Conservation (phyloP, 37 sponge, comb jelly and placozoan species). For the Tethya wilhelma region DNA sequence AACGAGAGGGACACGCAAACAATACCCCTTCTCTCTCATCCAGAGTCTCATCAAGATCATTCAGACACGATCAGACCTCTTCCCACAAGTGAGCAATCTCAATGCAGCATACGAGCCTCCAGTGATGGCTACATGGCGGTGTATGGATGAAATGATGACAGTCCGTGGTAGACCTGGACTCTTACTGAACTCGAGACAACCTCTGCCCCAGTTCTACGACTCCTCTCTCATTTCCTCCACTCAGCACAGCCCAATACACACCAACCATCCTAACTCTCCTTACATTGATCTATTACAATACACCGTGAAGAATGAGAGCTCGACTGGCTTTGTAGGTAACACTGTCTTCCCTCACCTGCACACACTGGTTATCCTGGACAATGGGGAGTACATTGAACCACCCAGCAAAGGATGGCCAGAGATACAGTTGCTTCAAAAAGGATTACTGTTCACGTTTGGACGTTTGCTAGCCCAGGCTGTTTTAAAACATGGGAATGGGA, state of each 20-base stretch:
- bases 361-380: constrained; percentile 55
- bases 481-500: constrained; percentile 17
- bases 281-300: constrained; percentile 36
- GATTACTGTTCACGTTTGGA: constrained; percentile 37
- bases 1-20: constrained; percentile 20
- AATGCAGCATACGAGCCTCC: constrained; percentile 19
- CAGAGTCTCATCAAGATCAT: constrained; percentile 51
- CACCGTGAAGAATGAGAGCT: not conserved
- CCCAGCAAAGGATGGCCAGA: constrained; percentile 26
- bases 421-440: constrained; percentile 61
- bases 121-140: constrained; percentile 42
- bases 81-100: constrained; percentile 30
- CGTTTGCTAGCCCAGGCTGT: constrained; percentile 48
- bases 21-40: constrained; percentile 36
- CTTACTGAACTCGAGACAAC: constrained; percentile 29
- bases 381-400: constrained; percentile 29
- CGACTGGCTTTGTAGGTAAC: constrained; percentile 12
- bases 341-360: constrained; percentile 54
- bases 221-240: not conserved
- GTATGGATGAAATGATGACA: constrained; percentile 12
- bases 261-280: not conserved
- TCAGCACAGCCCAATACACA: not conserved
- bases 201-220: constrained; percentile 31
- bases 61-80: not conserved
- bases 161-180: constrained; percentile 52